phyloP scores from a whole-genome alignment of 2,797 vertebrate genomes.

The Enteromius argenteus region DNA sequence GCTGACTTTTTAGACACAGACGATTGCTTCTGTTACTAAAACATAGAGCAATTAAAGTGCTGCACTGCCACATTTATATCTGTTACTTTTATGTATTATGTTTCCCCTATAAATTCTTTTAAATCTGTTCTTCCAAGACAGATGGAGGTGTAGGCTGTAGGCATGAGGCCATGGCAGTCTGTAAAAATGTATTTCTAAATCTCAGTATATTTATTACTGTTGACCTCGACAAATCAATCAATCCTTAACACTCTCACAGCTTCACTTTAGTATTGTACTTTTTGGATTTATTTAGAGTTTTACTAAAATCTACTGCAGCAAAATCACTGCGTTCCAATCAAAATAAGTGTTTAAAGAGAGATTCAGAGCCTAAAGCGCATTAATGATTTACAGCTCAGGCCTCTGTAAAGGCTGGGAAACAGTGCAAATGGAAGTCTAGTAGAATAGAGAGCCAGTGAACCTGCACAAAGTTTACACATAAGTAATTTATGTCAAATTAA shows the following conservation, averaged over 20 bases:
- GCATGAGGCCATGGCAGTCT: neutral
- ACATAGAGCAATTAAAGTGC: neutral
- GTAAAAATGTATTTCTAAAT: neutral
- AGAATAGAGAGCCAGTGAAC: conserved; percentile 24
- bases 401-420: conserved; percentile 4
- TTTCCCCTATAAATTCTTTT: neutral
- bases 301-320: conserved; percentile 9
- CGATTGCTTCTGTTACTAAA: neutral
- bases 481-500: conserved; percentile 30
- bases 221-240: neutral
- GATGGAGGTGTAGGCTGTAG: neutral
- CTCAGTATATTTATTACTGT: neutral
- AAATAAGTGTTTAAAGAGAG: neutral
- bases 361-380: conserved; percentile 32
- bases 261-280: neutral
- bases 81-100: conserved; percentile 17
- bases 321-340: neutral
- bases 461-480: conserved; percentile 18
- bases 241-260: neutral
- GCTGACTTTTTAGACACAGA: conserved; percentile 3
- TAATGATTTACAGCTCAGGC: conserved; percentile 32
- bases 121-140: neutral
- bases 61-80: neutral
- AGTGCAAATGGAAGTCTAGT: conserved; percentile 12
- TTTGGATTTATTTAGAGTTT: conserved; percentile 12